A percentile compares a stretch with the other conserved stretches of the same genome.
Evolutionary conservation across 2,113 vertebrate genomes (phyloP).

Genomic region (Dicentrarchus labrax): DNA sequence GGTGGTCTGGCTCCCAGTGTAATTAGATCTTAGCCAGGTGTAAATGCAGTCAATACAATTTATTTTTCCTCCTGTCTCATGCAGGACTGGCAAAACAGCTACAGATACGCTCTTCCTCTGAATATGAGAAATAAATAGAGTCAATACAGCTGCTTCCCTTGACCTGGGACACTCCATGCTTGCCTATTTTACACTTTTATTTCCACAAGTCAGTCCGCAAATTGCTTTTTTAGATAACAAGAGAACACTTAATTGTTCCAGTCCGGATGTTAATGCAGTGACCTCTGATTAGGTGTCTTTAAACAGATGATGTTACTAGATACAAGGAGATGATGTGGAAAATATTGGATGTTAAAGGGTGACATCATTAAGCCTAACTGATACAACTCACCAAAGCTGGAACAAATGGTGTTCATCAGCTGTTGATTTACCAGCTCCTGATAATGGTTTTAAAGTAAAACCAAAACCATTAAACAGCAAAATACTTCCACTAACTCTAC

Average conservation of each 20-base stretch:
- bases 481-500: not conserved
- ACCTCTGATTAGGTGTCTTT: not conserved
- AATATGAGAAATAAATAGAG: not conserved
- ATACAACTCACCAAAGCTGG: not conserved
- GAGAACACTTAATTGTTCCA: not conserved
- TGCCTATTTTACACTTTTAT: not conserved
- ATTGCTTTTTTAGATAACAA: not conserved
- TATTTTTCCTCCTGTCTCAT: not conserved
- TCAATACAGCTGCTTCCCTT: not conserved
- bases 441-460: not conserved
- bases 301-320: not conserved
- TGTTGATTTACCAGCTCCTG: not conserved
- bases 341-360: not conserved
- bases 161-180: not conserved
- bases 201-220: not conserved
- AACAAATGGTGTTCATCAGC: not conserved
- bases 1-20: not conserved
- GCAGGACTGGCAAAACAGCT: not conserved
- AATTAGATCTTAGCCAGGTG: not conserved
- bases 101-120: not conserved
- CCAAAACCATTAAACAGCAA: not conserved
- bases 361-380: not conserved
- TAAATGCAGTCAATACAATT: conserved; percentile 4
- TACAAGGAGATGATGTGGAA: not conserved
- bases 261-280: no score